These are phyloP conservation scores for Hoplostethus atlanticus DNA, from an alignment of 2,797 vertebrate species.

Conservation along the genomic window DNA sequence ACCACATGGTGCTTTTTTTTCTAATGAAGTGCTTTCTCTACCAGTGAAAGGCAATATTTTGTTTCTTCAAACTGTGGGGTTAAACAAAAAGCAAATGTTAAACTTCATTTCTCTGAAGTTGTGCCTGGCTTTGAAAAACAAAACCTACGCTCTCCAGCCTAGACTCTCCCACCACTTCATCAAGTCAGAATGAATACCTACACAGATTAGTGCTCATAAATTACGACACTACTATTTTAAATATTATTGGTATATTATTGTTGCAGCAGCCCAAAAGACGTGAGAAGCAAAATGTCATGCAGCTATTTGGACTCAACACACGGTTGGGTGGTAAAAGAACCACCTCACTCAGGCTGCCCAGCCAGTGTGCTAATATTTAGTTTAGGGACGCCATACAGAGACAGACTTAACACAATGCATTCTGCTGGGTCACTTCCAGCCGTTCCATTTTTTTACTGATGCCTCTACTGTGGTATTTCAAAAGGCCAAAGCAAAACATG, in stretches of 20 bases:
- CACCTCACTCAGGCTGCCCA: constrained; percentile 70
- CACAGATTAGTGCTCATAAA: constrained; percentile 67
- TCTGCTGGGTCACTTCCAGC: constrained; percentile 32
- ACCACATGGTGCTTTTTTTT: constrained; percentile 45
- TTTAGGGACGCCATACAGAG: constrained; percentile 57
- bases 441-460: constrained; percentile 27
- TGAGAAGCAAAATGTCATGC: constrained; percentile 40
- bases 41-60: constrained; percentile 60
- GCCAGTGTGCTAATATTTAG: constrained; percentile 68
- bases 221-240: constrained; percentile 69
- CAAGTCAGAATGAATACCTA: constrained; percentile 74
- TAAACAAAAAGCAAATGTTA: constrained; percentile 79
- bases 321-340: constrained; percentile 63
- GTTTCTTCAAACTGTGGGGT: constrained; percentile 56
- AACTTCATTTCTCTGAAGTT: constrained; percentile 70
- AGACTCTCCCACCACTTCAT: constrained; percentile 66
- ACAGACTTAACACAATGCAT: constrained; percentile 56
- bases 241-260: constrained; percentile 66
- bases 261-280: constrained; percentile 55
- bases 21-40: constrained; percentile 57
- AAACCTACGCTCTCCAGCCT: constrained; percentile 57
- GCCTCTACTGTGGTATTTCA: constrained; percentile 29
- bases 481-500: constrained; percentile 20
- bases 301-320: constrained; percentile 60
- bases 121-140: constrained; percentile 74